Conservation (phyloP, 2,113 vertebrate genomes). For the Passer domesticus region DNA sequence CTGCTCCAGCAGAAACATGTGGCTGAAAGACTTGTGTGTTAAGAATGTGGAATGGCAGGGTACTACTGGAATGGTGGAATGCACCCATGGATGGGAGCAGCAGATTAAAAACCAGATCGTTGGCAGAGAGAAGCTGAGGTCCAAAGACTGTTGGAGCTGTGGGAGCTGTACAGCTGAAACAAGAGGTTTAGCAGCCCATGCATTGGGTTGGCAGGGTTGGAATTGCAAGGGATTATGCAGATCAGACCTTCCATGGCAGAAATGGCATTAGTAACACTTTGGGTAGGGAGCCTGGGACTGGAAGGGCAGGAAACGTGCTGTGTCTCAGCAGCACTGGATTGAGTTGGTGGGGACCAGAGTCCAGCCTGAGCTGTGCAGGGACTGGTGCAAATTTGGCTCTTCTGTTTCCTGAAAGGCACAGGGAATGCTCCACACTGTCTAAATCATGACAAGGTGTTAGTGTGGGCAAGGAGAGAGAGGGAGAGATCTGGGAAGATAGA, state of each 20-base stretch:
- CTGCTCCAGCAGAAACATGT: background rate
- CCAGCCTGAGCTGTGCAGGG: background rate
- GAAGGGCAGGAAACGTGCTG: background rate
- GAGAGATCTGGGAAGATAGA: background rate
- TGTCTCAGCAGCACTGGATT: background rate
- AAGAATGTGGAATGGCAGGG: background rate
- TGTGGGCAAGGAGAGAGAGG: background rate
- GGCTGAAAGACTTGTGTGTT: background rate
- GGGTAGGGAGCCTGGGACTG: background rate
- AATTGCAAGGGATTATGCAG: background rate
- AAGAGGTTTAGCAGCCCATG: fast-evolving
- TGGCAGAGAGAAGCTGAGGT: background rate
- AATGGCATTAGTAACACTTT: background rate
- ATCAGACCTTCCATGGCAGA: background rate
- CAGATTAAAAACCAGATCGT: background rate
- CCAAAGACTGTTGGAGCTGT: background rate
- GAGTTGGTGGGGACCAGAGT: background rate
- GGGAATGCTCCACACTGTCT: background rate
- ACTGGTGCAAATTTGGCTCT: background rate
- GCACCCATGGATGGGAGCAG: background rate
- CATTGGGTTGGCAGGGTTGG: background rate
- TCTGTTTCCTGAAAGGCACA: background rate
- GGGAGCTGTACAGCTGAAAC: background rate
- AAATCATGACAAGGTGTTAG: conserved; percentile 23
- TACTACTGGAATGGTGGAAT: background rate